These are phyloP conservation scores for Poecilia picta DNA, from an alignment of 2,797 vertebrate genomes.

Conservation along the genomic window DNA sequence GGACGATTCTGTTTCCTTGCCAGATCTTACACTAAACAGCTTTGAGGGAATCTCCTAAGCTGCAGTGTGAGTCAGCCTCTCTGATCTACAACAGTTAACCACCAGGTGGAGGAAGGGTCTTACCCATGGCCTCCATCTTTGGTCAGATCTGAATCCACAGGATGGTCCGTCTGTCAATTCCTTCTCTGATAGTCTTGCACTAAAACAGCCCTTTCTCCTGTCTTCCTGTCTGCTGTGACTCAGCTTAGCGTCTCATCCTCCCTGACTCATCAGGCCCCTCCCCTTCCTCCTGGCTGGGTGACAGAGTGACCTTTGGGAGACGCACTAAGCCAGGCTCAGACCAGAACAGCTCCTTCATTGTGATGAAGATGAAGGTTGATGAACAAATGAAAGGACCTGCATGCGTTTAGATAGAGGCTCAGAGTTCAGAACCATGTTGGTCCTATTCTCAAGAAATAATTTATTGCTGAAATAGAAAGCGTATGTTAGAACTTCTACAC, in stretches of 20 bases:
- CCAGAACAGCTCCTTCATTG: not conserved
- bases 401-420: not conserved
- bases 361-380: not conserved
- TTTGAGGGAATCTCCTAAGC: not conserved
- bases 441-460: not conserved
- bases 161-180: not conserved
- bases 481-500: not conserved
- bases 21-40: constrained; percentile 1
- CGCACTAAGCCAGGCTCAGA: not conserved
- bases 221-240: not conserved
- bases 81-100: not conserved
- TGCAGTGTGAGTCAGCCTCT: not conserved
- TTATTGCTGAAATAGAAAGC: not conserved
- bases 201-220: not conserved
- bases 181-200: not conserved
- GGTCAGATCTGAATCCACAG: not conserved
- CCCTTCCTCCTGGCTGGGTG: not conserved
- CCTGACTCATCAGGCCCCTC: not conserved
- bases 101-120: not conserved
- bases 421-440: not conserved
- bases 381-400: not conserved
- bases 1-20: not conserved
- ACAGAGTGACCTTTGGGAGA: not conserved
- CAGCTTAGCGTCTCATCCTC: not conserved
- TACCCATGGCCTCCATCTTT: not conserved